These are phyloP conservation scores for Protomyctophum bolini DNA, from an alignment of 2,113 vertebrate genomes.

Conservation along the genomic window DNA sequence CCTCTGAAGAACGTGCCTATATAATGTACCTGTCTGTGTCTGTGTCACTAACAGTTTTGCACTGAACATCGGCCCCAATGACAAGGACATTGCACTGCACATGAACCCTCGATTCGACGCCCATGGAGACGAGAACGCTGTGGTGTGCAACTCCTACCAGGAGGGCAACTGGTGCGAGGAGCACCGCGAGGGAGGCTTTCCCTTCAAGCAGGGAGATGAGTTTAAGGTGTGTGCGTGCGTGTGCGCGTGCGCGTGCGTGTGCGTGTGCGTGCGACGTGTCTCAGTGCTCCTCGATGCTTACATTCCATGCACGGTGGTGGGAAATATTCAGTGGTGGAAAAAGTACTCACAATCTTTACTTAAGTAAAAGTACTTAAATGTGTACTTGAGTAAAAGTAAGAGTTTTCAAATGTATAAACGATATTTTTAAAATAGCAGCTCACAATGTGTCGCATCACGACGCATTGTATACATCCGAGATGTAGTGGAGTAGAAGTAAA, in stretches of 20 bases:
- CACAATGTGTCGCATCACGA: too few relatives aligned
- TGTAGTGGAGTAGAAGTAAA: too few relatives aligned
- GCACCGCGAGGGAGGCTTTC: slow-evolving; percentile 64
- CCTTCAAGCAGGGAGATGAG: slow-evolving; percentile 71
- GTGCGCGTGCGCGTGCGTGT: background rate
- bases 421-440: too few relatives aligned
- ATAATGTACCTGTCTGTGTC: background rate
- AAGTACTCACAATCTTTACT: too few relatives aligned
- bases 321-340: background rate
- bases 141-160: slow-evolving; percentile 79
- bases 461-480: too few relatives aligned
- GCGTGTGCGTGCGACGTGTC: background rate
- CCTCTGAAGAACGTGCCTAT: background rate
- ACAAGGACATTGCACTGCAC: slow-evolving; percentile 71
- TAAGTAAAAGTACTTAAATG: too few relatives aligned
- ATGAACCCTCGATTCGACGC: slow-evolving; percentile 77
- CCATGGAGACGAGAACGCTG: slow-evolving; percentile 64
- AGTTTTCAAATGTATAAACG: too few relatives aligned
- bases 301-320: too few relatives aligned
- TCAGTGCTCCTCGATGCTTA: too few relatives aligned
- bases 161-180: slow-evolving; percentile 74
- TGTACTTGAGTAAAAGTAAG: too few relatives aligned
- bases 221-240: slow-evolving; percentile 64
- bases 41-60: slow-evolving; percentile 63
- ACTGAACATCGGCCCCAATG: slow-evolving; percentile 69